Evolutionary conservation across 2,113 vertebrate genomes (phyloP), one percentile per base, ranked within the genome.

Genomic region (Tyto alba): DNA sequence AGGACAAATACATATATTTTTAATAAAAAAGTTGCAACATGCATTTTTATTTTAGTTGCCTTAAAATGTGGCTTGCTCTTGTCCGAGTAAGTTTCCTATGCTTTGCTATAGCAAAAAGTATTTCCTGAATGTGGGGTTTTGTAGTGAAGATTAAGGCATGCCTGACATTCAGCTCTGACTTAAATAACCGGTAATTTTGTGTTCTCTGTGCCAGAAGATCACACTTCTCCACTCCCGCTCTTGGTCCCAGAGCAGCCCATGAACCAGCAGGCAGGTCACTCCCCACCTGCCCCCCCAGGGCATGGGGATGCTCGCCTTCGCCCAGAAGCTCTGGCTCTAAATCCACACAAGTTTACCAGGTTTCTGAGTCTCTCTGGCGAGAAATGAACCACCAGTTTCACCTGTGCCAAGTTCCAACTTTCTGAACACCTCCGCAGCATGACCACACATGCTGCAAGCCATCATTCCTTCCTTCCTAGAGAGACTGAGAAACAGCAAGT

Each of bases 281-380:
- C 27, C 36, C 66, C 57, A 20, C 53, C 47, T 5, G 3, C 16
- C 32, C 47, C 47, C 66, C 60, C 10, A n/a, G 16, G 9, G 18
- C 1, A 0, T 5, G 6, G 32, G 41, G 50, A 21, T 7, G 32
- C 10, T 2, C 12, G 36, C 15, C 64, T 76, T 29, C 1, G 0
- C 25, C 72, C 57, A 83, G 85, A 14, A 53, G 14, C 29, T 40
- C 79, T 60, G 45, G 40, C 38, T 78, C 30, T 30, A 59, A 34
- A 23, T 16, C 45, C 45, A 67, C 66, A 29, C 73, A 21, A 16
- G 23, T 48, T 60, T 27, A 16, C 8, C 29, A 34, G 26, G n/a
- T 47, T 71, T 72, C 45, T 15, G 29, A 77, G 45, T 52, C 29
- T 57, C 32, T 59, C 63, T 77, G 43, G 43, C 1, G 1, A 52